A percentile compares a stretch with the other conserved stretches of the same genome.
Evolutionary conservation across 2,113 vertebrate species (phyloP).

Genomic region (Hypocryptadius cinnamomeus): DNA sequence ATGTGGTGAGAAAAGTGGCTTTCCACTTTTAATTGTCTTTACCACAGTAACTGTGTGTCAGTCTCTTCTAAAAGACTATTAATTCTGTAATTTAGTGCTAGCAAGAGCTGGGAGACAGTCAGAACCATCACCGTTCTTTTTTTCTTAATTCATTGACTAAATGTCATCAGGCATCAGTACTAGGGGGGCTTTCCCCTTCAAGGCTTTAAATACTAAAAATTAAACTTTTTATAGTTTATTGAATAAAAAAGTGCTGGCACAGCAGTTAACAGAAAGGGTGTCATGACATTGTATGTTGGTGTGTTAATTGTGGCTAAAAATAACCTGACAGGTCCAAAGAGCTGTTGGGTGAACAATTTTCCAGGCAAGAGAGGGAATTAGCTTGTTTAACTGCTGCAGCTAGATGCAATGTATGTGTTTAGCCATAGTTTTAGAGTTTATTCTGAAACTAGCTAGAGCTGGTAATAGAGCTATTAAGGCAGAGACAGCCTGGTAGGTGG

Average conservation of each 20-base stretch:
- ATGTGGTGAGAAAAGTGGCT: constrained; percentile 64
- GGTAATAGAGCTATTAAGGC: background rate
- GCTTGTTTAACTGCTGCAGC: background rate
- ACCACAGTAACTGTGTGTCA: constrained; percentile 66
- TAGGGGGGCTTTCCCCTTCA: constrained; percentile 48
- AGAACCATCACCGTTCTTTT: background rate
- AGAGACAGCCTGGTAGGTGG: background rate
- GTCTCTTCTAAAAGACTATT: constrained; percentile 74
- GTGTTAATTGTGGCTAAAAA: constrained; percentile 57
- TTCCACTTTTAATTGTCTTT: constrained; percentile 74
- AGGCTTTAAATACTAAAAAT: constrained; percentile 52
- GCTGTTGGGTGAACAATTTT: background rate
- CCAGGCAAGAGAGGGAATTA: background rate
- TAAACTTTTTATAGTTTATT: constrained; percentile 54
- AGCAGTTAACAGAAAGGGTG: constrained; percentile 48
- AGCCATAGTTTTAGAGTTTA: background rate
- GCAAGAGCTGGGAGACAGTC: constrained; percentile 38
- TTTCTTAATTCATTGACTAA: constrained; percentile 62
- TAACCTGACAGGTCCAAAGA: background rate
- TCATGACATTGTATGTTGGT: background rate
- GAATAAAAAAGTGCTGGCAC: constrained; percentile 35
- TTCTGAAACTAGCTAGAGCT: background rate
- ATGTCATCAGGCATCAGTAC: constrained; percentile 60
- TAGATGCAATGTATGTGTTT: background rate
- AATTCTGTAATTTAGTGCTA: constrained; percentile 73